A percentile compares a stretch with the other conserved stretches of the same genome.
Evolutionary conservation across 2,888 invertebrate species (phyloP).

Genomic region (Drosophila affinis): DNA sequence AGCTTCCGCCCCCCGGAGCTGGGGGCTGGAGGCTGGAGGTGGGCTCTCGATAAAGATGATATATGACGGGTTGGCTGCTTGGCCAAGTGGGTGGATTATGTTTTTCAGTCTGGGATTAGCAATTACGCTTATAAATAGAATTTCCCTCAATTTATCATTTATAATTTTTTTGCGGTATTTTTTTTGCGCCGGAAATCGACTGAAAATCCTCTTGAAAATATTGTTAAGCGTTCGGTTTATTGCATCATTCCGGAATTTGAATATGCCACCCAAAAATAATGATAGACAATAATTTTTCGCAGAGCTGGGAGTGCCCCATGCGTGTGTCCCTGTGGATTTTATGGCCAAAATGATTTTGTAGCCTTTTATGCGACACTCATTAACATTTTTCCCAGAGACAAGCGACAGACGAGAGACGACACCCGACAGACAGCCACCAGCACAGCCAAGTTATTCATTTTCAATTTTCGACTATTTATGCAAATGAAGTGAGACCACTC

Average conservation of each 20-base stretch:
- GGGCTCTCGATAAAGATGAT: conserved; percentile 75
- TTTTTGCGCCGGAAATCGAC: conserved; percentile 56
- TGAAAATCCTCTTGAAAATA: conserved; percentile 50
- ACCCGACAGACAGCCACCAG: conserved; percentile 6
- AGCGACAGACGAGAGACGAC: too few relatives aligned
- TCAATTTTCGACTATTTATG: conserved; percentile 79
- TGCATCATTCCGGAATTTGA: conserved; percentile 65
- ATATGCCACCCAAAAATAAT: conserved; percentile 52
- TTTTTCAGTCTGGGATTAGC: conserved; percentile 81
- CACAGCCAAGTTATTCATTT: conserved; percentile 61
- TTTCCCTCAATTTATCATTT: conserved; percentile 69
- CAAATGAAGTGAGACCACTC: conserved; percentile 58
- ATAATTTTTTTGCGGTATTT: conserved; percentile 41
- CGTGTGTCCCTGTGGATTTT: conserved; percentile 46
- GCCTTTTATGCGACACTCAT: conserved; percentile 60
- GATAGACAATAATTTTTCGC: conserved; percentile 38
- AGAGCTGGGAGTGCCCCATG: not conserved
- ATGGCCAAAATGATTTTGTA: conserved; percentile 63
- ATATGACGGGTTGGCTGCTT: conserved; percentile 57
- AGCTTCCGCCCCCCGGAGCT: conserved; percentile 24
- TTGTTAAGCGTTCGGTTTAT: conserved; percentile 61
- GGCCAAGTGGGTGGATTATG: conserved; percentile 80
- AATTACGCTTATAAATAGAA: conserved; percentile 80
- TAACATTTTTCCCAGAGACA: conserved; percentile 55
- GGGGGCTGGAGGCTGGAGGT: conserved; percentile 7